Evolutionary conservation across 2,888 invertebrate species (phyloP), one percentile per base, ranked within the genome.

Genomic region (Lydus trimaculatus): DNA sequence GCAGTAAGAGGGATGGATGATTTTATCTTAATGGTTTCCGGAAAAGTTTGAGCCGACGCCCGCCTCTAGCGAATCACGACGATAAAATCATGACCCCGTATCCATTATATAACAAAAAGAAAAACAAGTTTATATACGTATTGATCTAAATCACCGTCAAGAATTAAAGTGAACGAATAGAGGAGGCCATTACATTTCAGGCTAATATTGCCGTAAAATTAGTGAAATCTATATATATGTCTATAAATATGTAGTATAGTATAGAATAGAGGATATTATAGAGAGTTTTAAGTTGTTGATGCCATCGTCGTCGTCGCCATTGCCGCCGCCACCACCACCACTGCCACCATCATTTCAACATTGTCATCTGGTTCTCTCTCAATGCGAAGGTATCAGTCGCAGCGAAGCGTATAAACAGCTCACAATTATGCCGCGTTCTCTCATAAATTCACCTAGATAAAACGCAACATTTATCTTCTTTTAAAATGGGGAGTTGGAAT

Each of bases 401-500:
- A 81, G 73, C 77, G 77, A 73, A 81, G 80, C 83, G 81, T 79
- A 83, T 83, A 83, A 83, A 82, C 83, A 82, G 80, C 79, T 80
- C 81, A 82, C 82, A 83, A 84, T 83, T 83, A 83, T 83, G 82
- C 81, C 78, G 77, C 81, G 78, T 78, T 81, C 81, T 79, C 82
- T 80, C 84, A 84, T 84, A 84, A 84, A 84, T 84, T 83, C 80
- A 79, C 81, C 79, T 80, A 84, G 83, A 84, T 84, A 84, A 84
- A 84, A 83, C 80, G 81, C 78, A 78, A 83, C 84, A 84, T 84
- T 84, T 82, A 84, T 84, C 84, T 84, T 84, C 84, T 84, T 84
- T 84, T 83, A 82, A 83, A 83, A 78, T 76, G 77, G 80, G 78
- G 75, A 78, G 76, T 75, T 79, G 79, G 79, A 81, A 82, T 83